Base-by-base conservation (phyloP, 2,888 invertebrate genomes). In the Sminthurides aquaticus region DNA sequence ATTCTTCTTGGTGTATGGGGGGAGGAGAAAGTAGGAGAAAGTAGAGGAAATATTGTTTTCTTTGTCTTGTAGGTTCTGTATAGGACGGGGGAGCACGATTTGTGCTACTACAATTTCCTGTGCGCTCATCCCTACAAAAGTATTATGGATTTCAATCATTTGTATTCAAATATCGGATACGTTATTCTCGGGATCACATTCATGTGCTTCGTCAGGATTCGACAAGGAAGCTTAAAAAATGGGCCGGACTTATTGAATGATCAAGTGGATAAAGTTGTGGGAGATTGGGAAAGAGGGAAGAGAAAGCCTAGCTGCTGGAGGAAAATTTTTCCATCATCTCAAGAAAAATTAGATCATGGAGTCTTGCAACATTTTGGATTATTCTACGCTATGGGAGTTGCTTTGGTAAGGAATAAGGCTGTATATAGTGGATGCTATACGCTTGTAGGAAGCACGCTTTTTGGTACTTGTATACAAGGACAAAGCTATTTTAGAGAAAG, bases 71-170 rank as follows among this genome's bases (percentile, higher is more conserved):
- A 69, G 66, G 70, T 72, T 48, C 48, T 72, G 1, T 70, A 69
- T 54, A 61, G 64, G 54, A 71, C 71, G 1, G 71, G 70, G 29
- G 71, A 71, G 54, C 71, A 69, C 52, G 73, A 71, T 60, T 65
- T 73, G 26, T 73, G 71, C 62, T 73, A 71, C 62, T 73, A 73
- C 57, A 73, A 73, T 49, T 73, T 67, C 49, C 57, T 73, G 1
- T 73, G 72, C 49, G 68, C 72, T 11, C 69, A 71, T 57, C 55
- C 69, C 3, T 64, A 71, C 2, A 67, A 71, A 18, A 48, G 67
- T 25, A 63, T 73, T 26, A 57, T 60, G 24, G 72, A 73, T 60
- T 73, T 73, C 56, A 73, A 73, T 64, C 72, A 73, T 56, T 70
- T 73, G 34, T 73, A 71, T 69, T 71, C 71, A 22, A 73, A 73